phyloP scores from a whole-genome alignment of 2,113 vertebrate species.

The Python bivittatus region DNA sequence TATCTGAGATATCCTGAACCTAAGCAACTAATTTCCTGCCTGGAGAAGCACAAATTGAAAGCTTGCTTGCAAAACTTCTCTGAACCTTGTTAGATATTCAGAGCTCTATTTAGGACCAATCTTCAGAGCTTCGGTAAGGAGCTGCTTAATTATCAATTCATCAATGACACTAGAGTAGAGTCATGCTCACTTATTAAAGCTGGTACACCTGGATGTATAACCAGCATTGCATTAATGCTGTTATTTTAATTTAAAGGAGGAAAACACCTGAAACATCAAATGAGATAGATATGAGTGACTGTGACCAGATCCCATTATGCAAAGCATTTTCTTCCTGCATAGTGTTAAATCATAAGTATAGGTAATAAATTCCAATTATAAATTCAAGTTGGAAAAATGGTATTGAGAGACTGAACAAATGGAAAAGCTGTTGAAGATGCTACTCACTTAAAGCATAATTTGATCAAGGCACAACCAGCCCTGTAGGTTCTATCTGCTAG shows the following conservation, averaged over 20 bases:
- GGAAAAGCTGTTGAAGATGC: background rate
- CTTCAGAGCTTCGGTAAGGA: background rate
- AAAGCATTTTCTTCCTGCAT: background rate
- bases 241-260: background rate
- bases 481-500: background rate
- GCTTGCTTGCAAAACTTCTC: background rate
- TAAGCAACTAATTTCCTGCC: constrained; percentile 1
- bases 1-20: background rate
- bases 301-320: background rate
- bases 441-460: background rate
- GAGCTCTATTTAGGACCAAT: background rate
- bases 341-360: too few species aligned
- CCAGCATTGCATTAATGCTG: background rate
- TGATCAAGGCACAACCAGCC: background rate
- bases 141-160: background rate
- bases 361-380: too few species aligned
- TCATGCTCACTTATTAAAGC: background rate
- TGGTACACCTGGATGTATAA: background rate
- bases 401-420: too few species aligned
- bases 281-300: background rate
- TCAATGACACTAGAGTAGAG: too few species aligned
- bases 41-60: background rate
- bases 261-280: background rate
- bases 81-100: background rate
- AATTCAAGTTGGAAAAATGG: too few species aligned